Base-by-base conservation (phyloP, 1,140 invertebrate genomes). In the Sitodiplosis mosellana region DNA sequence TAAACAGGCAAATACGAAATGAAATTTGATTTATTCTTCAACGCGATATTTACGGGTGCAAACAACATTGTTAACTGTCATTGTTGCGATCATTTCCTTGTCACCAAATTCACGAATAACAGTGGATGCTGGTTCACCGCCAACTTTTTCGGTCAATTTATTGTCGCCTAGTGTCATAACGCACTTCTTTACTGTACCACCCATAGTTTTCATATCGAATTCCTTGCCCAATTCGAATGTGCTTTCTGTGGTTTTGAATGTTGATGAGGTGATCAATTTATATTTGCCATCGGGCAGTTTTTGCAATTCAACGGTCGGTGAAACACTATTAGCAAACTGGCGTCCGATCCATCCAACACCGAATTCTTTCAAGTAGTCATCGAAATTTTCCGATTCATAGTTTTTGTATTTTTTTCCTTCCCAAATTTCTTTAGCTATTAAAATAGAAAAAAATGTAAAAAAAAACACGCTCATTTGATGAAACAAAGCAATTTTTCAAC, bases 321-420 rank as follows among this genome's bases (percentile, higher is more conserved):
- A 81, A 1, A 82, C 72, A 1, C 72, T 66, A 48, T 75, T 77
- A 20, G 78, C 85, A 49, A 85, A 73, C 65, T 85, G 87, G 22
- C 72, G 75, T 59, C 69, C 75, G 51, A 87, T 67, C 36, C 85
- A 56, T 14, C 78, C 76, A 11, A 91, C 83, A 49, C 83, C 83
- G 46, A 86, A 58, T 44, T 77, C 77, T 67, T 86, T 85, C 80
- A 89, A 80, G 63, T 81, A 87, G 45, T 85, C 82, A 55, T 88
- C 84, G 55, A 88, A 89, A 50, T 86, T 83, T 33, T 87, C 81
- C 53, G 78, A 81, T 49, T 68, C 71, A 20, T 70, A 64, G 52
- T 87, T 68, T 60, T 83, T 83, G 70, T 77, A 87, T 55, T 78
- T 80, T 60, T 82, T 84, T 44, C 71, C 70, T 50, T 81, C 57